Conservation (phyloP, 2,113 vertebrate genomes). For the Ctenodactylus gundi region DNA sequence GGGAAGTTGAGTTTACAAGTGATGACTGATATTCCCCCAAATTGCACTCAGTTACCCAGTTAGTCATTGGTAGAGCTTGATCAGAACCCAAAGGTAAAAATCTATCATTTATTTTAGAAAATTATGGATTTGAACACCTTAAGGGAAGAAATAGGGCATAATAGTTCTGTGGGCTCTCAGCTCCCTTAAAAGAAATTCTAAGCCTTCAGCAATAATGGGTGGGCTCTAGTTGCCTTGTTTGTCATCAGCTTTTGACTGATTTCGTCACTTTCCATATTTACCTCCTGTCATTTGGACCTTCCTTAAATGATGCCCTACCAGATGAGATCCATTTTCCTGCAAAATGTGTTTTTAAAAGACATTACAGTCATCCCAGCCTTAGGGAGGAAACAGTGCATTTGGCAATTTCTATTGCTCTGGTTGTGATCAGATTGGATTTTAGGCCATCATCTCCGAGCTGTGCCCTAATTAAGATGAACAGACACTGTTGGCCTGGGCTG, state of each 20-base stretch:
- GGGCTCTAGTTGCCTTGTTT: conserved; percentile 46
- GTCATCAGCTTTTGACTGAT: conserved; percentile 52
- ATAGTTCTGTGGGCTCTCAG: not conserved
- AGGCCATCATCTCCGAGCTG: conserved; percentile 63
- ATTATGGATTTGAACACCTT: not conserved
- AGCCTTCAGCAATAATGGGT: not conserved
- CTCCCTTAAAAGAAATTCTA: not conserved
- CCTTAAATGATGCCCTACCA: conserved; percentile 58
- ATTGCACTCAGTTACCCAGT: not conserved
- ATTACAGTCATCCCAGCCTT: conserved; percentile 65
- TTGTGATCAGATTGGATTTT: conserved; percentile 75
- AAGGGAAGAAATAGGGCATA: not conserved
- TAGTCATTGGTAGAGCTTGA: not conserved
- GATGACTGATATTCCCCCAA: not conserved
- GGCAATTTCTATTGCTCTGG: conserved; percentile 68
- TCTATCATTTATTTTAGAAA: conserved; percentile 42
- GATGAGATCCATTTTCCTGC: conserved; percentile 66
- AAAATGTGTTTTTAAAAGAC: conserved; percentile 66
- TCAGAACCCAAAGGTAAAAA: not conserved
- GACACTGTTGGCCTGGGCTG: conserved; percentile 77
- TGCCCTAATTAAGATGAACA: conserved; percentile 80
- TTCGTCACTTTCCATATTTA: conserved; percentile 66
- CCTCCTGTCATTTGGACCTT: conserved; percentile 19
- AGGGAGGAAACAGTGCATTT: conserved; percentile 57
- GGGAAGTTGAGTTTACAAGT: not conserved